Conservation (phyloP, 2,113 vertebrate genomes). For the Pontoporia blainvillei region DNA sequence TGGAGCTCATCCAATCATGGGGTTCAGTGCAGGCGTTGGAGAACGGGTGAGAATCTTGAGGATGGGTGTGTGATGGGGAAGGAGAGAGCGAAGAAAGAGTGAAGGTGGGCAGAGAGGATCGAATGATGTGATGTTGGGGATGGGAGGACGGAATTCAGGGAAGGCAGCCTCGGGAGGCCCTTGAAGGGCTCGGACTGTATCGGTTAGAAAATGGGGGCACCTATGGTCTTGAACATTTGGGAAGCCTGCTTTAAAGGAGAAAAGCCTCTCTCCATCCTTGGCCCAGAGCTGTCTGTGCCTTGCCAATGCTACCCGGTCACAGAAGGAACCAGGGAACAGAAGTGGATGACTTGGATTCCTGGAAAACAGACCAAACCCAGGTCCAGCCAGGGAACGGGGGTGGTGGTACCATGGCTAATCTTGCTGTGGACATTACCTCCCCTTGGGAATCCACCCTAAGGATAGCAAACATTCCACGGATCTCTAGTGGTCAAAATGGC, state of each 20-base stretch:
- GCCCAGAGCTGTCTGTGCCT: background rate
- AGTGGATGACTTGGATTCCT: background rate
- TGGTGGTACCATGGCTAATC: accelerated
- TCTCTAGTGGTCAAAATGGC: constrained; percentile 59
- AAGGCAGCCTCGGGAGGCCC: background rate
- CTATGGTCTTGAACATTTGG: background rate
- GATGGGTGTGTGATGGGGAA: too few relatives aligned
- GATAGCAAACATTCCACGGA: constrained; percentile 48
- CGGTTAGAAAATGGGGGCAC: background rate
- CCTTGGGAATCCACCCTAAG: background rate
- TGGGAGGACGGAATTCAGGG: background rate
- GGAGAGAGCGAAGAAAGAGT: background rate
- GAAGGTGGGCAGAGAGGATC: background rate
- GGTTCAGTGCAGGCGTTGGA: background rate
- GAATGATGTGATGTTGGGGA: accelerated
- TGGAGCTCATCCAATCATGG: background rate
- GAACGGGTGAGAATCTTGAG: background rate
- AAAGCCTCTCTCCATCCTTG: background rate
- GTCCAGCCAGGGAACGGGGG: background rate
- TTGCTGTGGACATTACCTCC: background rate
- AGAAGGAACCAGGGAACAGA: background rate
- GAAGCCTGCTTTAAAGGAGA: background rate
- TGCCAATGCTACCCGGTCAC: background rate
- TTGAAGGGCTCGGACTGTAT: background rate
- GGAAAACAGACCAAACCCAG: background rate